Percentiles rank a stretch among this genome's conserved stretches.
Conservation (phyloP, 64 coral and sea anemone genomes). For the Porites lutea region DNA sequence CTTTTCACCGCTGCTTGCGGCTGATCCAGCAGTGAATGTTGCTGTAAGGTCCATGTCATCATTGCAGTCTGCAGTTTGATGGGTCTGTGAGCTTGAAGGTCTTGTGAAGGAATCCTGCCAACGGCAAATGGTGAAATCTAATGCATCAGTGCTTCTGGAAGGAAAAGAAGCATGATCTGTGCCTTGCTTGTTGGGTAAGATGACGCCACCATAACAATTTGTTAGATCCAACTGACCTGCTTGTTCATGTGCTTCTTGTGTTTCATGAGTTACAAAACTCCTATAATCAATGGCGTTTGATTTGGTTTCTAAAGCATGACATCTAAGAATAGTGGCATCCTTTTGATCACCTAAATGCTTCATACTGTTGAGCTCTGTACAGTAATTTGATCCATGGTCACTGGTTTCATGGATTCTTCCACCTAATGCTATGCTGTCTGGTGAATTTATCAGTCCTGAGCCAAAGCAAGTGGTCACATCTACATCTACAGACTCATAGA, state of each 20-base stretch:
- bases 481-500: conserved; percentile 48
- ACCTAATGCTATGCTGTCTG: not conserved
- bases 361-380: too few species aligned
- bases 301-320: not conserved
- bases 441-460: not conserved
- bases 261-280: not conserved
- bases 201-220: conserved; percentile 45
- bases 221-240: conserved; percentile 12
- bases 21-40: too few species aligned
- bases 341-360: not conserved
- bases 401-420: too few species aligned
- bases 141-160: not conserved
- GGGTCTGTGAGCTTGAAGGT: too few species aligned
- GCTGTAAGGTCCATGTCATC: not conserved
- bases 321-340: not conserved
- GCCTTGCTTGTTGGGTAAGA: not conserved
- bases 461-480: conserved; percentile 55
- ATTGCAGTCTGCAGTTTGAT: not conserved
- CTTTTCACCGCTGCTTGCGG: too few species aligned
- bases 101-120: not conserved
- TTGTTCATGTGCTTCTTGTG: not conserved
- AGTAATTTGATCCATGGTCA: too few species aligned
- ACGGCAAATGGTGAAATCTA: conserved; percentile 57
- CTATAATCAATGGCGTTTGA: not conserved
- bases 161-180: not conserved